Percentiles rank a stretch among this genome's conserved stretches.
Conservation (phyloP, 2,113 vertebrate genomes). For the Ailuropoda melanoleuca region DNA sequence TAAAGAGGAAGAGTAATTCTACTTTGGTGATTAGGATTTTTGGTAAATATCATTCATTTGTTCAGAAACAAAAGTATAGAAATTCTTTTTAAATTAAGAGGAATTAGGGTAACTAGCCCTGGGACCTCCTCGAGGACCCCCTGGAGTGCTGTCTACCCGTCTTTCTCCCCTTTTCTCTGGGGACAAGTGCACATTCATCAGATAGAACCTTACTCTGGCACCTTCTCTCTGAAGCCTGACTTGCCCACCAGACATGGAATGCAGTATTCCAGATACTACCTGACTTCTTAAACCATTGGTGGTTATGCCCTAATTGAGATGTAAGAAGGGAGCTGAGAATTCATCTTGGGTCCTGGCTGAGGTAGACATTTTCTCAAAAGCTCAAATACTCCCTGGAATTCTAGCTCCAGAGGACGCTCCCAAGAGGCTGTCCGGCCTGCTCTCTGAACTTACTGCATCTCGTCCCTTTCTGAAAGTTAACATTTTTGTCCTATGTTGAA, state of each 20-base stretch:
- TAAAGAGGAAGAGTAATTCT: neutral
- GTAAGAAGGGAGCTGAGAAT: neutral
- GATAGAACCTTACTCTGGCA: neutral
- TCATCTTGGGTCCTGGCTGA: neutral
- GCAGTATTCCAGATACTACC: neutral
- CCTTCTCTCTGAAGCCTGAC: neutral
- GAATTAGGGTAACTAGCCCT: neutral
- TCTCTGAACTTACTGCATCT: neutral
- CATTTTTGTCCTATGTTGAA: neutral
- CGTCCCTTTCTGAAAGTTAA: neutral
- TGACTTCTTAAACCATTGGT: neutral
- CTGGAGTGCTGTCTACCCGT: neutral
- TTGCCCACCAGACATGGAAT: neutral
- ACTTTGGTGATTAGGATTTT: neutral
- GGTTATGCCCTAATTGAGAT: neutral
- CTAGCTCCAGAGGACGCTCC: neutral
- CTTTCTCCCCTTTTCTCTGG: neutral
- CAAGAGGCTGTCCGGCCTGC: neutral
- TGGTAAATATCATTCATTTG: neutral
- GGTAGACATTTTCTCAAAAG: neutral
- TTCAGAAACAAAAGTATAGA: conserved; percentile 35
- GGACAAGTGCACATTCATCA: neutral
- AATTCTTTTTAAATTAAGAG: neutral
- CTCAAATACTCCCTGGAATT: neutral
- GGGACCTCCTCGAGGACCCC: neutral